Evolutionary conservation across 1,140 invertebrate genomes (phyloP).

Genomic region (Maniola jurtina): DNA sequence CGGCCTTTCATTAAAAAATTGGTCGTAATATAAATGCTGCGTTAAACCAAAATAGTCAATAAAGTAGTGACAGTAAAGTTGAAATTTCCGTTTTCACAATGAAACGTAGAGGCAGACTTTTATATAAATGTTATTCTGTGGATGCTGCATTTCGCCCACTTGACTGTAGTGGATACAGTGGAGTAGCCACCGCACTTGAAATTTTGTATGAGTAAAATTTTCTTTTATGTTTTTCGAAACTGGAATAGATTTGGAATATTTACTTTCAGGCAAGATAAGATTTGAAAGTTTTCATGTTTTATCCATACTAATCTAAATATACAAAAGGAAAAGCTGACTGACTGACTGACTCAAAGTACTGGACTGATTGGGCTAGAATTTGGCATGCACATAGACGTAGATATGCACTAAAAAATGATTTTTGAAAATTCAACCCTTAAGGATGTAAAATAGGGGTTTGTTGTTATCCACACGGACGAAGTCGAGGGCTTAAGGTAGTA

Average conservation of each 20-base stretch:
- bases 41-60: slow-evolving; percentile 37
- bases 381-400: too few relatives aligned
- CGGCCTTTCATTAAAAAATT: slow-evolving; percentile 49
- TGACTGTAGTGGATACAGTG: slow-evolving; percentile 58
- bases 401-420: too few relatives aligned
- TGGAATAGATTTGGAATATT: background rate
- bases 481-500: too few relatives aligned
- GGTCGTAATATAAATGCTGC: slow-evolving; percentile 19
- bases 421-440: too few relatives aligned
- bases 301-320: too few relatives aligned
- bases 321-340: too few relatives aligned
- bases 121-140: slow-evolving; percentile 46
- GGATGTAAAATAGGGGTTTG: too few relatives aligned
- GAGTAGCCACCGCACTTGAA: slow-evolving; percentile 45
- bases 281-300: too few relatives aligned
- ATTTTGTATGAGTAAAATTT: slow-evolving; percentile 42
- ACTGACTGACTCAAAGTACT: too few relatives aligned
- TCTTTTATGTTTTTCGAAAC: slow-evolving; percentile 19
- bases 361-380: too few relatives aligned
- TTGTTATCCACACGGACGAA: too few relatives aligned
- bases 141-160: slow-evolving; percentile 58
- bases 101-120: slow-evolving; percentile 32
- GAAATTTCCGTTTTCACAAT: slow-evolving; percentile 15
- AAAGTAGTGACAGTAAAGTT: slow-evolving; percentile 15
- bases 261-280: too few relatives aligned